phyloP scores from a whole-genome alignment of 2,888 invertebrate genomes.

The Drosophila longiperda region DNA sequence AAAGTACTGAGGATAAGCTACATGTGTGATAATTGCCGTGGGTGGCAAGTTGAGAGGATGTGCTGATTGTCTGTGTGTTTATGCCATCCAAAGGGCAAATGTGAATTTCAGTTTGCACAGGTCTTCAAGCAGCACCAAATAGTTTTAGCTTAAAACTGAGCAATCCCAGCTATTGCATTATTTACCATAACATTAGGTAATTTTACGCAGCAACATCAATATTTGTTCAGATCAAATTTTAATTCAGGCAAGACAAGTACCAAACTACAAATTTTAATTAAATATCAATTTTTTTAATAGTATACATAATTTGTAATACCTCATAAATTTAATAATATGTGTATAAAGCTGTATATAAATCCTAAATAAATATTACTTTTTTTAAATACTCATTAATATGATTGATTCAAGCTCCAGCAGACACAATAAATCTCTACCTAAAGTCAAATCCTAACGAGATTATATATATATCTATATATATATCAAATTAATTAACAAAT shows the following conservation, averaged over 20 bases:
- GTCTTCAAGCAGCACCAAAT: slow-evolving; percentile 21
- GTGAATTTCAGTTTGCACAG: slow-evolving; percentile 31
- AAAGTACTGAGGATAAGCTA: slow-evolving; percentile 9
- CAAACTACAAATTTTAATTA: not conserved
- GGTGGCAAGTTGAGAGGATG: slow-evolving; percentile 36
- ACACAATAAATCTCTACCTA: not conserved
- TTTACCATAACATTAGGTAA: not conserved
- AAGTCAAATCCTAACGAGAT: too few relatives aligned
- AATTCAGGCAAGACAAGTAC: too few relatives aligned
- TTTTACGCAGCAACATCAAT: not conserved
- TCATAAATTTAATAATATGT: not conserved
- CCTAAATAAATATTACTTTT: not conserved
- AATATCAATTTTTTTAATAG: not conserved
- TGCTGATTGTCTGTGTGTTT: slow-evolving; percentile 39
- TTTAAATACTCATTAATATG: not conserved
- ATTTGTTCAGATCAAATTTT: not conserved
- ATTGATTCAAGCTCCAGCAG: not conserved
- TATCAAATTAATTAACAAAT: not conserved
- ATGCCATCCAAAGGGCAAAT: slow-evolving; percentile 7
- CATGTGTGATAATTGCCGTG: slow-evolving; percentile 55
- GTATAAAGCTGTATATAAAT: not conserved
- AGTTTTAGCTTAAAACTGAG: not conserved
- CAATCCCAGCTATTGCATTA: not conserved
- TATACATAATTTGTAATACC: not conserved
- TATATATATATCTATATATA: not conserved